Conservation (phyloP, 2,888 invertebrate genomes). For the Coenonympha glycerion region DNA sequence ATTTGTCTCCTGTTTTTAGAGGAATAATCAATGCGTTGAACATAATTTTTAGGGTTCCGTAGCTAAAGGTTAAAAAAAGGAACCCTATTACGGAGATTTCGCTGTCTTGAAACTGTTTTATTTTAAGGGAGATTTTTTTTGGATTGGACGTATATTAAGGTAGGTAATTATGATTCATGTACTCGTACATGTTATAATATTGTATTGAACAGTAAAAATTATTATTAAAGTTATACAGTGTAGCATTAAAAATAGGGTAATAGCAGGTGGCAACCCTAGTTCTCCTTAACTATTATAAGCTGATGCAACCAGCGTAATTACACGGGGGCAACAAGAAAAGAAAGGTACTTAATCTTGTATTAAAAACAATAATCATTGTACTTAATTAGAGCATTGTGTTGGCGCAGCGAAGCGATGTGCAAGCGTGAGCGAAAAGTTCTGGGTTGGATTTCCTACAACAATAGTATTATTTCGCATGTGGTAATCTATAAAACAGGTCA, state of each 20-base stretch:
- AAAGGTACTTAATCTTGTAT: conserved; percentile 10
- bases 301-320: conserved; percentile 7
- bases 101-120: too few species aligned
- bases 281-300: not conserved
- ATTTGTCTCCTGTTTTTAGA: too few species aligned
- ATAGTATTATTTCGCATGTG: not conserved
- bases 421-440: not conserved
- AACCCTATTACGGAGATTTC: too few species aligned
- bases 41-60: too few species aligned
- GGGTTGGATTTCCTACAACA: not conserved
- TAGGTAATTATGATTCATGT: too few species aligned
- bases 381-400: conserved; percentile 7
- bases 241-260: not conserved
- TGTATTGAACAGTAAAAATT: not conserved
- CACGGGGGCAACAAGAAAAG: not conserved
- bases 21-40: too few species aligned
- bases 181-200: too few species aligned
- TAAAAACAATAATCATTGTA: conserved; percentile 2
- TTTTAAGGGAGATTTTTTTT: too few species aligned
- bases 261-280: not conserved
- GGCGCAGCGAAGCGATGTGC: not conserved
- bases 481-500: not conserved
- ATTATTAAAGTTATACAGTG: not conserved
- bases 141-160: too few species aligned
- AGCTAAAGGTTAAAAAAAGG: too few species aligned